A percentile compares a stretch with the other conserved stretches of the same genome.
Evolutionary conservation across 2,113 vertebrate genomes (phyloP).

Genomic region (Forbesichthys agassizii): DNA sequence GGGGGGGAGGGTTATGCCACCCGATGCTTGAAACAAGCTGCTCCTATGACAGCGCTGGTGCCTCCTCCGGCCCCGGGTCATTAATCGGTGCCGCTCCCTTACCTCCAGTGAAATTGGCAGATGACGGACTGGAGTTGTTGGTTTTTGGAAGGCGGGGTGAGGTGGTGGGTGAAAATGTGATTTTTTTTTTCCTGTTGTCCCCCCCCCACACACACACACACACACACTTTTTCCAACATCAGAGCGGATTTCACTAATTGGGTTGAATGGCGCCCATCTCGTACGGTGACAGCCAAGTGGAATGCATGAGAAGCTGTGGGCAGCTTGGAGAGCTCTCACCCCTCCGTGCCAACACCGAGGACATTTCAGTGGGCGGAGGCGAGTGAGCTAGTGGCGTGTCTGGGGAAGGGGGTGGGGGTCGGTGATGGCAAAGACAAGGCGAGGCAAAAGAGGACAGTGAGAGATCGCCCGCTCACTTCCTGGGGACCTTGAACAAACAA

Average conservation of each 20-base stretch:
- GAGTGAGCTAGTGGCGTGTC: neutral
- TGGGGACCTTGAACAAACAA: constrained; percentile 62
- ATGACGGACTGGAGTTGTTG: constrained; percentile 73
- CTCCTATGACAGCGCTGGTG: constrained; percentile 72
- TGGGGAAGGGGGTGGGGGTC: constrained; percentile 9
- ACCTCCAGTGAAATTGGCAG: constrained; percentile 87
- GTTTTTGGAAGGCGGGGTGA: constrained; percentile 64
- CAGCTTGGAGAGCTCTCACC: constrained; percentile 71
- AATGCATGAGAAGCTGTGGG: constrained; percentile 68
- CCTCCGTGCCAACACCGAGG: constrained; percentile 65
- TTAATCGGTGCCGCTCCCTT: constrained; percentile 89
- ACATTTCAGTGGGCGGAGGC: constrained; percentile 45
- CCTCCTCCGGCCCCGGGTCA: constrained; percentile 84
- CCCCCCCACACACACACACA: constrained; percentile 8
- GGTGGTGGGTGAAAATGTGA: constrained; percentile 75
- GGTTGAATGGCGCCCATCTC: constrained; percentile 73
- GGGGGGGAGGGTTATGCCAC: constrained; percentile 83
- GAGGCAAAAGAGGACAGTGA: constrained; percentile 57
- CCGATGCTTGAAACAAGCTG: constrained; percentile 90
- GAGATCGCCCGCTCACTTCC: constrained; percentile 48
- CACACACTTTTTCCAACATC: constrained; percentile 66
- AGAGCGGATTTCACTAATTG: constrained; percentile 80
- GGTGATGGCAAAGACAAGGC: constrained; percentile 44
- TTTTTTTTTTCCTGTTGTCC: constrained; percentile 67
- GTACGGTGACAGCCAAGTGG: constrained; percentile 71